Base-by-base conservation (phyloP, 2,797 vertebrate species). In the Babyrousa celebensis region DNA sequence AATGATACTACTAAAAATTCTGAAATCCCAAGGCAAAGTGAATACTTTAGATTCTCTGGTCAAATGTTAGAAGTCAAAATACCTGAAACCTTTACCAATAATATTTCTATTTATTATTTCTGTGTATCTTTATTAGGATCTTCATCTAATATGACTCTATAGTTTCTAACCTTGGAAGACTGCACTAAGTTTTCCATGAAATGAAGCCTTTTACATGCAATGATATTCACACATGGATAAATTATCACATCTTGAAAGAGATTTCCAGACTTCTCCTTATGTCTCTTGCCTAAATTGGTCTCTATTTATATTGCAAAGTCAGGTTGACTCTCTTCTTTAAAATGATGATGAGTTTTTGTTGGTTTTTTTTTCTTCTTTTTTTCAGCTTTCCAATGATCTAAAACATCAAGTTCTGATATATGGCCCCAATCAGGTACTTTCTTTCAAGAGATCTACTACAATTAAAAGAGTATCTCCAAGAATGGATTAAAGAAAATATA, bases 211-310 rank as follows among this genome's bases (percentile, higher is more conserved):
- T 89, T 67, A 54, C 70, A 43, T 80, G 84, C 89, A 96, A 82
- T 56, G 84, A 85, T 75, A 97, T 96, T 71, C 87, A 96, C 68
- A 93, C 43, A 91, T 92, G 72, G 91, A 91, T 87, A 96, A 96
- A 63, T 43, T 93, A 96, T 89, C n/a, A 16, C 20, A 85, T 67
- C 63, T 52, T 89, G 94, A 91, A 89, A 97, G 89, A 79, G 10
- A 56, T 77, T 95, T 80, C 93, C 63, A 75, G 29, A 85, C 40
- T 91, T 96, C 23, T 84, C 93, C 77, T 65, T 86, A 93, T 60
- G 79, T 77, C 84, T 98, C 83, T 87, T 96, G 60, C 12, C 15
- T 90, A 92, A 94, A 96, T 70, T 23, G 92, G n/a, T 86, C 78
- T 90, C 70, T 96, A 63, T 32, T 29, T 97, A 20, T 95, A 89